Evolutionary conservation across 1,140 invertebrate genomes (phyloP).

Genomic region (Phocides pigmalion): DNA sequence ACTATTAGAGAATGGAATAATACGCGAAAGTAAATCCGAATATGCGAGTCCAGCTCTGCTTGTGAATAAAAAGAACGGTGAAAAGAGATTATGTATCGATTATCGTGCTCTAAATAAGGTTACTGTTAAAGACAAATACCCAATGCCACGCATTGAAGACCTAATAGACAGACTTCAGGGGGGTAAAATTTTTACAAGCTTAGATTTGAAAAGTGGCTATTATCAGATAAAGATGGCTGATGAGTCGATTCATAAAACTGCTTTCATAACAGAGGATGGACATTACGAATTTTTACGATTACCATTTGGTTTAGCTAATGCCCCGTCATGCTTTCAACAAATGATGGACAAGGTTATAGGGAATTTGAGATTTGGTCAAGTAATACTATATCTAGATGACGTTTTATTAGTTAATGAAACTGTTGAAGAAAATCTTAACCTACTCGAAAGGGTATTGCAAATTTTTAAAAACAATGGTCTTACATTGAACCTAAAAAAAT

Average conservation of each 20-base stretch:
- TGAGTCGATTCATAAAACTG: neutral
- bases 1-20: neutral
- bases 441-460: conserved; percentile 9
- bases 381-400: conserved; percentile 27
- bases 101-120: conserved; percentile 31
- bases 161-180: conserved; percentile 25
- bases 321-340: conserved; percentile 36
- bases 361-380: conserved; percentile 22
- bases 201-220: conserved; percentile 5
- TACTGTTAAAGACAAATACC: conserved; percentile 34
- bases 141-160: conserved; percentile 33
- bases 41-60: conserved; percentile 29
- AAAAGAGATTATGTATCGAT: conserved; percentile 31
- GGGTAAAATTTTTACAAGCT: neutral
- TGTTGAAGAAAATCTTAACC: conserved; percentile 18
- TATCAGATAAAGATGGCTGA: neutral
- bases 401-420: conserved; percentile 1
- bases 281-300: conserved; percentile 40
- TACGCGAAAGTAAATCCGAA: neutral
- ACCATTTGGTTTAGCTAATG: conserved; percentile 45
- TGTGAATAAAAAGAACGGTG: conserved; percentile 29
- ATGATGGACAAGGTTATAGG: conserved; percentile 39
- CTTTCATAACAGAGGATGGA: conserved; percentile 6
- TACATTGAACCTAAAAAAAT: conserved; percentile 31
- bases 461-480: conserved; percentile 14